phyloP scores from a whole-genome alignment of 2,888 invertebrate genomes.

The Drosophila eohydei region DNA sequence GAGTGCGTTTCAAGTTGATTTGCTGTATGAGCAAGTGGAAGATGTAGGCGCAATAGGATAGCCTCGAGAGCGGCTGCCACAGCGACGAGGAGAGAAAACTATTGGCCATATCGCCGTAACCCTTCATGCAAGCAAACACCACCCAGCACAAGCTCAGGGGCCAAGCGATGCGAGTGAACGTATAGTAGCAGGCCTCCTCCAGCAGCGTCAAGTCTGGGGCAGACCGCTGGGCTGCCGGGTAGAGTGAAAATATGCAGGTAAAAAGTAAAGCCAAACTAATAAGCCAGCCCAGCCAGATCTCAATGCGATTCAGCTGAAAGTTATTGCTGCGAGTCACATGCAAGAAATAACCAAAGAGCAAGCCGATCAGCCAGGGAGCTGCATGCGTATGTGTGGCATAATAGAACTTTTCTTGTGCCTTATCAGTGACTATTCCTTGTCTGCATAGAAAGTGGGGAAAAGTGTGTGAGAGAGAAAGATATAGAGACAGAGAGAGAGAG shows the following conservation, averaged over 20 bases:
- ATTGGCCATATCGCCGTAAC: constrained; percentile 74
- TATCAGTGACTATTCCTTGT: no score
- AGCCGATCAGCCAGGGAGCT: constrained; percentile 76
- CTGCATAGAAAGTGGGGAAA: no score
- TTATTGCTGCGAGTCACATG: constrained; percentile 53
- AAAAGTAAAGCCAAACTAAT: constrained; percentile 44
- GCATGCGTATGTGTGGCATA: constrained; percentile 72
- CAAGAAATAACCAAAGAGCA: constrained; percentile 74
- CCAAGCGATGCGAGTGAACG: constrained; percentile 78
- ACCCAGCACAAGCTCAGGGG: constrained; percentile 73
- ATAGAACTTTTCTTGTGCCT: constrained; percentile 43
- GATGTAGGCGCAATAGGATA: constrained; percentile 56
- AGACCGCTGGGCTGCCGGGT: no score
- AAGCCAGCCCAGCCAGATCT: constrained; percentile 66
- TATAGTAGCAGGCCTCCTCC: constrained; percentile 70
- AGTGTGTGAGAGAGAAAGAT: no score
- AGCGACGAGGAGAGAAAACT: constrained; percentile 70
- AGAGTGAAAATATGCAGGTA: constrained; percentile 63
- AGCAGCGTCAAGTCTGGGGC: constrained; percentile 44
- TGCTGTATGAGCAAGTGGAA: not conserved
- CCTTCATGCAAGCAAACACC: constrained; percentile 72
- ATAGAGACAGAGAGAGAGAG: no score
- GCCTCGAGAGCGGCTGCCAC: constrained; percentile 68
- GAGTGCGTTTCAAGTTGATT: constrained; percentile 17
- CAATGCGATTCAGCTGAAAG: constrained; percentile 38